Evolutionary conservation across 2,888 invertebrate genomes (phyloP).

Genomic region (Smittia aterrima): DNA sequence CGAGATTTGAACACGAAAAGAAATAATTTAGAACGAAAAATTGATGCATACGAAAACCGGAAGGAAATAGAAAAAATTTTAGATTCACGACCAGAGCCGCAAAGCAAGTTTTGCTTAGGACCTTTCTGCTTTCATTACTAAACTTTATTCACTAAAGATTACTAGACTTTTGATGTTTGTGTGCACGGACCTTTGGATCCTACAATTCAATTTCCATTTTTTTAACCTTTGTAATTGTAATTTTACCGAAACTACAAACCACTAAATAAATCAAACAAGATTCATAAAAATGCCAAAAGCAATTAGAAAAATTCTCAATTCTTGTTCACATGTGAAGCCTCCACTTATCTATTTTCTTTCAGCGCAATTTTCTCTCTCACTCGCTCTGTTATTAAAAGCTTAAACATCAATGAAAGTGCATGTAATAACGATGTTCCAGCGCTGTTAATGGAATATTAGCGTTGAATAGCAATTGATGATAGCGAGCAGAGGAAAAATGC

Average conservation of each 20-base stretch:
- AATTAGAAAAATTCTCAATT: neutral
- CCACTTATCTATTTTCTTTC: constrained; percentile 8
- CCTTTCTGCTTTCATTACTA: too few relatives aligned
- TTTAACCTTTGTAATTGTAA: too few relatives aligned
- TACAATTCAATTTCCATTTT: too few relatives aligned
- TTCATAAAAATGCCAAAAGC: neutral
- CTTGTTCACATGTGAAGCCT: neutral
- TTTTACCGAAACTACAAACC: too few relatives aligned
- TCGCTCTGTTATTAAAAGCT: neutral
- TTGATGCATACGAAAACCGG: too few relatives aligned
- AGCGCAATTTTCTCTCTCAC: constrained; percentile 11
- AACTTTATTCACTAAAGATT: too few relatives aligned
- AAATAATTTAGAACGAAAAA: too few relatives aligned
- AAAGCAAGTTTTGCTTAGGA: too few relatives aligned
- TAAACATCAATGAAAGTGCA: neutral
- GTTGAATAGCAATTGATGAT: constrained; percentile 8
- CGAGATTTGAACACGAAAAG: too few relatives aligned
- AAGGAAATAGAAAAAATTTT: too few relatives aligned
- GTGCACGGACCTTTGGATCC: too few relatives aligned
- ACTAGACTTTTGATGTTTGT: neutral
- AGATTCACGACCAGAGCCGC: too few relatives aligned
- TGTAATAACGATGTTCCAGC: neutral
- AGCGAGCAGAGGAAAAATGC: neutral
- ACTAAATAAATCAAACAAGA: neutral
- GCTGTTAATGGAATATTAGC: neutral